Percentiles rank a stretch among this genome's conserved stretches.
These are phyloP conservation scores for Onthophagus sagittarius DNA, from an alignment of 2,888 invertebrate genomes.

Conservation along the genomic window DNA sequence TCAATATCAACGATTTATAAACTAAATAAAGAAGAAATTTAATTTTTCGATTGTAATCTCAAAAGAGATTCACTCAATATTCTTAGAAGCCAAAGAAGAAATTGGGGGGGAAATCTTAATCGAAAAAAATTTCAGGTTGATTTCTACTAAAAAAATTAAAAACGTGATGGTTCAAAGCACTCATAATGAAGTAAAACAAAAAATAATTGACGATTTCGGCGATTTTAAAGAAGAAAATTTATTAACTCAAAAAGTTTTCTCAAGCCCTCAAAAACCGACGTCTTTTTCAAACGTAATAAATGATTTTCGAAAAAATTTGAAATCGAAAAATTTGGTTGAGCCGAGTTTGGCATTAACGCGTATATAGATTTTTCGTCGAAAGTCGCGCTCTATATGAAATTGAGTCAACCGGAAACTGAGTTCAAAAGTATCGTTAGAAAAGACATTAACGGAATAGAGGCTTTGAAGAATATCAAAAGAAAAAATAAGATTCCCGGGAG, in stretches of 20 bases:
- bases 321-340: constrained; percentile 59
- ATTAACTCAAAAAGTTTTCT: constrained; percentile 32
- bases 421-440: constrained; percentile 63
- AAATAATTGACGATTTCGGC: constrained; percentile 31
- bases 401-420: constrained; percentile 63
- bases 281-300: constrained; percentile 50
- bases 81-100: constrained; percentile 49
- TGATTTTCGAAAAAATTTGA: constrained; percentile 53
- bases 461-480: constrained; percentile 56
- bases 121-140: constrained; percentile 44
- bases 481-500: constrained; percentile 59
- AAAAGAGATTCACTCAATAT: constrained; percentile 51
- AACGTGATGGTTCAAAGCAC: constrained; percentile 23
- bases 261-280: constrained; percentile 17
- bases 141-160: constrained; percentile 30
- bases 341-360: constrained; percentile 68
- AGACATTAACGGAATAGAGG: constrained; percentile 62
- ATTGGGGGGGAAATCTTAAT: constrained; percentile 51
- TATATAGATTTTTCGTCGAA: constrained; percentile 74
- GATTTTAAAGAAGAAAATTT: constrained; percentile 37
- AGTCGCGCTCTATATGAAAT: constrained; percentile 72
- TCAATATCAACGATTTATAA: constrained; percentile 43
- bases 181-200: constrained; percentile 39
- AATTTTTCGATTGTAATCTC: constrained; percentile 41
- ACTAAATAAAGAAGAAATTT: constrained; percentile 42